Base-by-base conservation (phyloP, 30 jellyfish, hydroid and myxozoan species). In the Sanderia malayensis region DNA sequence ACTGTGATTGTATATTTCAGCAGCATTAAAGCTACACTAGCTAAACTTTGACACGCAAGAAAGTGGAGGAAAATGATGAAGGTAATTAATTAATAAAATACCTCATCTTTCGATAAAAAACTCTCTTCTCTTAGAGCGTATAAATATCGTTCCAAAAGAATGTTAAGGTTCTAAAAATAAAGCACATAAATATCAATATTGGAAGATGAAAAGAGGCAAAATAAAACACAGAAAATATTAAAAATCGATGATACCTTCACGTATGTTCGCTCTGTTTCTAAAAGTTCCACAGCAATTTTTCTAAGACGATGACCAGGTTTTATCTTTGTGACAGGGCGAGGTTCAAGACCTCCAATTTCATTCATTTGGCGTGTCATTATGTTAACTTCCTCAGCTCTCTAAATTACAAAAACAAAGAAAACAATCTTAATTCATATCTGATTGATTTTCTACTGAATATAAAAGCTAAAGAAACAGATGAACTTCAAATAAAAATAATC, bases 341-440 rank as follows among this genome's bases (percentile, higher is more conserved):
- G 82, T 13, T 34, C 85, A 23, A 67, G 95, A 8, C 58, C 63
- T 13, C 80, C 55, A 1, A 47, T 46, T 31, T 80, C 94, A 37
- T 78, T 93, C 95, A 93, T 85, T 58, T 85, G 97, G 19, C 99
- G 59, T 2, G 92, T 55, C 60, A 93, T 79, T 25, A 81, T 80
- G 44, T 85, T 93, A 52, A 93, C 99, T 63, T 93, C 95, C 47
- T 93, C 99, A 1, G 99, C 82, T 79, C 89, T 71, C 99, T 93
- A n/a, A n/a, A n/a, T n/a, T n/a, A n/a, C n/a, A n/a, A n/a, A n/a
- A n/a, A n/a, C n/a, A n/a, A n/a, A n/a, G n/a, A n/a, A n/a, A n/a
- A n/a, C n/a, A n/a, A n/a, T n/a, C n/a, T n/a, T n/a, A n/a, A n/a
- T n/a, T n/a, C n/a, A n/a, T n/a, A n/a, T n/a, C n/a, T n/a, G n/a